Base-by-base conservation (phyloP, 1,140 invertebrate genomes). In the Orussus abietinus region DNA sequence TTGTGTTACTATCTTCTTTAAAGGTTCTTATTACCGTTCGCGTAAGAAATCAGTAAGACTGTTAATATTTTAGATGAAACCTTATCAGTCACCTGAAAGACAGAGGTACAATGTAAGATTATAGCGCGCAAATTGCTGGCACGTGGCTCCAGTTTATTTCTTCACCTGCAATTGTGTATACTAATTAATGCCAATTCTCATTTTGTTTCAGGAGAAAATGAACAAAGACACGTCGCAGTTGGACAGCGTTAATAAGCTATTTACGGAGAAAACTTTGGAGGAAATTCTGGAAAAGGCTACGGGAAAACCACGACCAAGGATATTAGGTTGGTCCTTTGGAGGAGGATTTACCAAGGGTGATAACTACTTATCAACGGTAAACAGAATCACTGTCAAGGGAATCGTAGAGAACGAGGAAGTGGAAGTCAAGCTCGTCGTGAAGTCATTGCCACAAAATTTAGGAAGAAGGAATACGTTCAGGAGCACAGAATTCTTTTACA, bases 401-500 rank as follows among this genome's bases (percentile, higher is more conserved):
- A 51, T 45, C 15, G 33, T 55, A 5, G 45, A 64, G 19, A 46
- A 47, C 1, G 47, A 72, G 41, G 13, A 42, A 3, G 41, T 57
- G 1, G 18, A 58, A 30, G 48, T 78, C 4, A 75, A 75, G 50
- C 56, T 84, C 1, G 72, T 85, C 4, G 68, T 82, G 0, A 86
- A 86, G 58, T 72, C 72, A 4, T 71, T 85, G 40, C 82, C 83
- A 1, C 74, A 75, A 35, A 84, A 80, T 49, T 36, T 78, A 3
- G 78, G 75, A 3, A 62, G 81, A 12, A 72, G 78, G 7, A 78
- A 80, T 18, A 79, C 83, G 0, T 86, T 77, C 47, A 73, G 78
- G 32, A 83, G 79, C 14, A 45, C 64, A n/a, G 81, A 83, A 19
- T 85, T 85, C 52, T 86, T 85, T 45, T 59, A 64, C 37, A 85